Base-by-base conservation (phyloP, 1,140 invertebrate species). In the Sycophila sp. region DNA sequence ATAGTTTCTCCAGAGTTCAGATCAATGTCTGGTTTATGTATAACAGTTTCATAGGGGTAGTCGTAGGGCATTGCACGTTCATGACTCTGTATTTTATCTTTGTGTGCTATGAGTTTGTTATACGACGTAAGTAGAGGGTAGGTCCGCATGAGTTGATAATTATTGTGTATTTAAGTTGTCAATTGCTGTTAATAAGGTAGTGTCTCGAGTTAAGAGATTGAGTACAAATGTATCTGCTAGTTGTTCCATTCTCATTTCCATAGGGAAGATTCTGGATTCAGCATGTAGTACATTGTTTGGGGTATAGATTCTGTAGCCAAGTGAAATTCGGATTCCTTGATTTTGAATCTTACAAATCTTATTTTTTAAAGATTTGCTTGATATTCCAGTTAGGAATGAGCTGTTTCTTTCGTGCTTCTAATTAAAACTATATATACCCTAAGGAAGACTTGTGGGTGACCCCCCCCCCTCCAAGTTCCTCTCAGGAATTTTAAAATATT, bases 401-500 rank as follows among this genome's bases (percentile, higher is more conserved):
- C 17, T 6, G 30, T 56, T 36, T 75, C 74, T 7, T 73, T 32
- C 1, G 34, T 62, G 28, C 55, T 15, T 34, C 74, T 72, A 13
- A 56, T 66, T 17, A 64, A 62, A 2, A 55, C 56, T 56, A 68
- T 73, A 68, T 75, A 71, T 30, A 73, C 17, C 5, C 10, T 45
- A 4, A 73, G 13, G 8, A 71, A 17, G 4, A 60, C 63, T 6
- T 17, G 58, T 1, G 71, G 74, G 53, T 75, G 71, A 3, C 70
- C 60, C 2, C 67, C n/a, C n/a, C n/a, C 75, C 67, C 72, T 67
- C 47, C 42, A 49, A 13, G 73, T 73, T 2, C 55, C 55, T 5
- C 69, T 28, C 1, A 74, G 58, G 10, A 59, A 49, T 49, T 71
- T 71, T 0, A 73, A 1, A 11, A 75, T 67, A 22, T 53, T 47